Percentiles rank a stretch among this genome's conserved stretches.
Conservation (phyloP, 2,797 vertebrate species). For the Cossypha heuglini region DNA sequence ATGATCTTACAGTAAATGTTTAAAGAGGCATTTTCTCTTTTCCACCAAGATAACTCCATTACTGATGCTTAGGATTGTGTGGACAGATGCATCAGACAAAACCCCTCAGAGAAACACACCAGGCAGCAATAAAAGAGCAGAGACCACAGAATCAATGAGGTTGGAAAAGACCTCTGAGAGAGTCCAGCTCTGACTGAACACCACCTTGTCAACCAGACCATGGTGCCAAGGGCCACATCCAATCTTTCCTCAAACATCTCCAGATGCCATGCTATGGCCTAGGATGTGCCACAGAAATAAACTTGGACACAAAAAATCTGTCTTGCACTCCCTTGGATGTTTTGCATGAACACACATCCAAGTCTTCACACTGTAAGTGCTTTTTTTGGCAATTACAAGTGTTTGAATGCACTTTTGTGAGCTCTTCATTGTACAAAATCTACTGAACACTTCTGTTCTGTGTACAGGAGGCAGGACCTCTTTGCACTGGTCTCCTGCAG, state of each 20-base stretch:
- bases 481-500: background rate
- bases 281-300: background rate
- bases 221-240: no score
- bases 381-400: background rate
- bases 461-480: background rate
- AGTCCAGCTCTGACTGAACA: background rate
- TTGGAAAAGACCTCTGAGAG: background rate
- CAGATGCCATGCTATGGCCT: background rate
- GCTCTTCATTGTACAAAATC: background rate
- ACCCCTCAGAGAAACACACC: background rate
- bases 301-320: background rate
- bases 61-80: background rate
- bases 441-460: background rate
- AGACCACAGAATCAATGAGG: background rate
- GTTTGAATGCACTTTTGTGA: background rate
- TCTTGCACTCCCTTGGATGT: background rate
- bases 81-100: background rate
- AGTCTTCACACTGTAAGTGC: background rate
- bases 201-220: background rate
- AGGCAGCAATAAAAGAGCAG: background rate
- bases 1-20: background rate
- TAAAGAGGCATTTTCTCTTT: background rate
- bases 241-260: background rate
- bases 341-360: background rate
- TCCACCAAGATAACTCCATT: background rate